These are phyloP conservation scores for Phocoena sinus DNA, from an alignment of 2,113 vertebrate species.

Conservation along the genomic window DNA sequence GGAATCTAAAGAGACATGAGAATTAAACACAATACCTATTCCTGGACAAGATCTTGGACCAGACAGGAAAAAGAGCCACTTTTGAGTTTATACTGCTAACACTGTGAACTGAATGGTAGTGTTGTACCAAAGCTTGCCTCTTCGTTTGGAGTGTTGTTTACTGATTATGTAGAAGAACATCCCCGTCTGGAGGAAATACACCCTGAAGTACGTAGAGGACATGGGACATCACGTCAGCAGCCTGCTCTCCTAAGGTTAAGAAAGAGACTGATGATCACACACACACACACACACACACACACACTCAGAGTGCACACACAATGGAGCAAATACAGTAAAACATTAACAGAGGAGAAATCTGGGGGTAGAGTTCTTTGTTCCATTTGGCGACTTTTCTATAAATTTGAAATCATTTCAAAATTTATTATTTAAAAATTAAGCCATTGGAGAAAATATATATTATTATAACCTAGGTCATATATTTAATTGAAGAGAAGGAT, in stretches of 20 bases:
- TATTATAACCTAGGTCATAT: not conserved
- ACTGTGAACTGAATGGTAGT: not conserved
- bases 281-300: not conserved
- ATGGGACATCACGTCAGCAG: not conserved
- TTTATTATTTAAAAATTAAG: conserved; percentile 24
- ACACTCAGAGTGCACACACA: not conserved
- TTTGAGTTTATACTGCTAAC: not conserved
- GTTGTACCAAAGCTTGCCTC: not conserved
- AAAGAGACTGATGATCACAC: not conserved
- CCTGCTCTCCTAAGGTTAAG: not conserved
- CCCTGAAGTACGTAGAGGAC: not conserved
- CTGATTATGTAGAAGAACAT: not conserved
- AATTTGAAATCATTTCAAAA: not conserved
- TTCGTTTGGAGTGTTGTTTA: not conserved
- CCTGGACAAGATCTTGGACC: not conserved
- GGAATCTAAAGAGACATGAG: not conserved
- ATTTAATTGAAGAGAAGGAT: not conserved
- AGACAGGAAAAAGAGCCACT: conserved; percentile 9
- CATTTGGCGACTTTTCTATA: not conserved
- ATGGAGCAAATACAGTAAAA: not conserved
- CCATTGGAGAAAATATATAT: not conserved
- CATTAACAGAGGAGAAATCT: not conserved
- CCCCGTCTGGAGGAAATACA: not conserved
- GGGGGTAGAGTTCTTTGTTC: not conserved
- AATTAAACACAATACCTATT: not conserved